phyloP scores from a whole-genome alignment of 1,140 invertebrate species.

The Eulimnadia texana region DNA sequence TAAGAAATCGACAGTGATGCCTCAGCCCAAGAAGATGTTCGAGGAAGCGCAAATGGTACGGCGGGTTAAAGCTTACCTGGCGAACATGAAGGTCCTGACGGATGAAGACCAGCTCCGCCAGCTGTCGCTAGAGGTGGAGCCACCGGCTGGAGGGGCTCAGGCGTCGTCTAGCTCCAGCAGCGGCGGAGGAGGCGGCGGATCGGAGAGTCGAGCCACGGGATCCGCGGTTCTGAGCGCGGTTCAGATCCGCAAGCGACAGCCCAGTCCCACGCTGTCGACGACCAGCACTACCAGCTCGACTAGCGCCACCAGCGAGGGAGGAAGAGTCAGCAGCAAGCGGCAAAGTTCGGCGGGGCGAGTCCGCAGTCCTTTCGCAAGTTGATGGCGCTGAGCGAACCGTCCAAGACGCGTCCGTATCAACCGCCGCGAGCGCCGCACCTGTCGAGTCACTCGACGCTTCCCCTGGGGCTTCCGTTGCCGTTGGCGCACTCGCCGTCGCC shows the following conservation, averaged over 20 bases:
- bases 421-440: constrained; percentile 41
- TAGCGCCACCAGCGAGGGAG: constrained; percentile 50
- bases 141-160: constrained; percentile 36
- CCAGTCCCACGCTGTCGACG: constrained; percentile 74
- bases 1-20: constrained; percentile 77
- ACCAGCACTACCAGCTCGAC: constrained; percentile 77
- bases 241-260: constrained; percentile 51
- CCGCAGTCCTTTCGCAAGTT: constrained; percentile 90
- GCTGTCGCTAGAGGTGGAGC: constrained; percentile 80
- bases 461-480: constrained; percentile 27
- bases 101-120: constrained; percentile 81
- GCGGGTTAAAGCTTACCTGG: constrained; percentile 86
- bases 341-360: constrained; percentile 73
- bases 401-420: constrained; percentile 74
- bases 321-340: constrained; percentile 23
- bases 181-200: constrained; percentile 32
- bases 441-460: constrained; percentile 34
- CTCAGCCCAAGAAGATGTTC: constrained; percentile 96
- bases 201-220: constrained; percentile 5
- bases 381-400: constrained; percentile 67
- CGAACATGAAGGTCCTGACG: constrained; percentile 76
- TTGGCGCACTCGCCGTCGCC: constrained; percentile 35
- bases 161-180: constrained; percentile 17
- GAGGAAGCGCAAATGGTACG: constrained; percentile 96
- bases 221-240: constrained; percentile 21